Conservation (phyloP, 1,140 invertebrate species). For the Temnothorax longispinosus region DNA sequence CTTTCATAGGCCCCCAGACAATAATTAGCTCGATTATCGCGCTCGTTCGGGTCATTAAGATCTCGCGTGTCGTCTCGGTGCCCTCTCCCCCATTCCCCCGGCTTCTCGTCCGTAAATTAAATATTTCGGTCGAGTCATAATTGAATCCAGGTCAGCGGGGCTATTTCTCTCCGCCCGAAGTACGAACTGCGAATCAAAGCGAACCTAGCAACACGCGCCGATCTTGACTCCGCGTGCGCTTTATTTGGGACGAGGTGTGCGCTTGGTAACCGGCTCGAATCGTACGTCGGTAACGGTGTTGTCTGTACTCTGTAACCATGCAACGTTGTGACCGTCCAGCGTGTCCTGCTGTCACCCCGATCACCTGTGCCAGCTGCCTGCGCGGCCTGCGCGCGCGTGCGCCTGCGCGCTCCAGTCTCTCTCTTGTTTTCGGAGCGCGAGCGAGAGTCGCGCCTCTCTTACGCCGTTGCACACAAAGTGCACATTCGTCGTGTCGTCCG, state of each 20-base stretch:
- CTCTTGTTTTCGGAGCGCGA: background rate
- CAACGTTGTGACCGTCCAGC: no score
- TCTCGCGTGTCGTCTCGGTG: background rate
- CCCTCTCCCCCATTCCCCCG: background rate
- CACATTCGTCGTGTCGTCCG: slow-evolving; percentile 31
- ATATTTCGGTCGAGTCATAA: slow-evolving; percentile 58
- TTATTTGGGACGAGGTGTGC: slow-evolving; percentile 28
- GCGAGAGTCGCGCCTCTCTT: slow-evolving; percentile 23
- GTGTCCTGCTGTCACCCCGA: no score
- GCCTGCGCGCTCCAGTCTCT: background rate
- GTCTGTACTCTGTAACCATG: background rate
- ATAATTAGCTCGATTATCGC: background rate
- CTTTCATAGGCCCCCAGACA: background rate
- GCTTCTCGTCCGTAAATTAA: slow-evolving; percentile 28
- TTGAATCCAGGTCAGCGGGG: slow-evolving; percentile 55
- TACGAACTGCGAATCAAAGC: slow-evolving; percentile 26
- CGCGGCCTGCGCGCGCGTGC: no score
- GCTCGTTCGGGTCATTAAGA: background rate
- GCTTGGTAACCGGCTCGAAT: slow-evolving; percentile 23
- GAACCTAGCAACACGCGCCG: slow-evolving; percentile 45
- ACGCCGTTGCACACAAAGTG: slow-evolving; percentile 44
- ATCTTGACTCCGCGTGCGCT: slow-evolving; percentile 47
- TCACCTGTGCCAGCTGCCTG: no score
- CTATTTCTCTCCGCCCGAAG: slow-evolving; percentile 30
- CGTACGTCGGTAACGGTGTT: slow-evolving; percentile 27